These are phyloP conservation scores for Drosophila bunnanda DNA, from an alignment of 2,888 invertebrate species.

Conservation along the genomic window DNA sequence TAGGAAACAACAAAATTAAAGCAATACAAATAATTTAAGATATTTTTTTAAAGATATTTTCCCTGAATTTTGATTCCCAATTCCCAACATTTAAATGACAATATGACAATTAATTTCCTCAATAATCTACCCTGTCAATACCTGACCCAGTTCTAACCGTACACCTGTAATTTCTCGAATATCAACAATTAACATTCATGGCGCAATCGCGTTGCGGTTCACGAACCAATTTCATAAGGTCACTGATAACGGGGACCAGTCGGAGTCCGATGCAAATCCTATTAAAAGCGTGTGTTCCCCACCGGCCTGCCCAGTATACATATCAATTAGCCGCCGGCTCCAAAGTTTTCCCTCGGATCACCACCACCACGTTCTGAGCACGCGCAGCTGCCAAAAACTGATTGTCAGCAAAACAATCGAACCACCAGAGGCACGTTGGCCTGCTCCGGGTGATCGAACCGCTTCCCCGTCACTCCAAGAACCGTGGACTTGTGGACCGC, in stretches of 20 bases:
- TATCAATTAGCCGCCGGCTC: slow-evolving; percentile 63
- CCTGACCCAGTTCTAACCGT: slow-evolving; percentile 30
- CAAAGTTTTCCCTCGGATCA: slow-evolving; percentile 10
- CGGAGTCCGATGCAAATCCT: slow-evolving; percentile 19
- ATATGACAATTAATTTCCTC: background rate
- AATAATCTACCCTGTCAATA: background rate
- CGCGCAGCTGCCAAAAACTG: slow-evolving; percentile 21
- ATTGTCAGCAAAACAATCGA: slow-evolving; percentile 12
- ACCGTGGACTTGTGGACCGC: slow-evolving; percentile 1
- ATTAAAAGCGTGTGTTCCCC: slow-evolving; percentile 26
- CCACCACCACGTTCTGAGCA: slow-evolving; percentile 35
- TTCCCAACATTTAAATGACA: background rate
- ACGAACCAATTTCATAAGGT: slow-evolving; percentile 53
- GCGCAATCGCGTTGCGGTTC: slow-evolving; percentile 30
- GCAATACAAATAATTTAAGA: no score
- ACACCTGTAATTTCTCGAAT: slow-evolving; percentile 27
- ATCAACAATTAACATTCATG: slow-evolving; percentile 56
- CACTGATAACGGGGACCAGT: slow-evolving; percentile 47
- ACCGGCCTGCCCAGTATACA: slow-evolving; percentile 59
- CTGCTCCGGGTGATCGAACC: slow-evolving; percentile 7
- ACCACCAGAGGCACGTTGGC: slow-evolving; percentile 25
- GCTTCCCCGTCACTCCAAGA: background rate
- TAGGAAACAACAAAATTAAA: background rate
- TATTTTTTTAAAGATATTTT: background rate
- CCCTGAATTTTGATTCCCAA: background rate